Percentiles rank a stretch among this genome's conserved stretches.
phyloP scores from a whole-genome alignment of 2,888 invertebrate species.

The Gymnoscelis rufifasciata region DNA sequence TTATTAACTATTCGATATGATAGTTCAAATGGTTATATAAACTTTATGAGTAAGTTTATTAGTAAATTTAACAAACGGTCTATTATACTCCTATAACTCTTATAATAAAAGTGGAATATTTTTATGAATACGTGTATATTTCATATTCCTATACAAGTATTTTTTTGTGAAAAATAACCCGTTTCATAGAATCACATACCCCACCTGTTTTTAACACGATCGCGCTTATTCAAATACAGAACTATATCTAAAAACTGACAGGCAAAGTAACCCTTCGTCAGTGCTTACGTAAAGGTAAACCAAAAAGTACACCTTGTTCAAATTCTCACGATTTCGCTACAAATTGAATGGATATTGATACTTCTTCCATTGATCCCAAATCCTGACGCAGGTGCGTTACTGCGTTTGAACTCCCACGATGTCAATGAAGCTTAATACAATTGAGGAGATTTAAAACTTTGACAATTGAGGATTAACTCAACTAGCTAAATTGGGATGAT shows the following conservation, averaged over 20 bases:
- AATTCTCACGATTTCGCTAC: constrained; percentile 44
- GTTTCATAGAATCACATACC: too few species aligned
- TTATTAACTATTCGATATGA: too few species aligned
- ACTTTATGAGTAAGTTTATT: too few species aligned
- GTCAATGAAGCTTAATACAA: constrained; percentile 2
- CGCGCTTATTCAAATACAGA: neutral
- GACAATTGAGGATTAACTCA: neutral
- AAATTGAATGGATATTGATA: constrained; percentile 22
- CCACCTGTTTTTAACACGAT: neutral
- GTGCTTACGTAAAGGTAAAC: constrained; percentile 3
- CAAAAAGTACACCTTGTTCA: constrained; percentile 43
- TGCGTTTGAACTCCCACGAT: constrained; percentile 25
- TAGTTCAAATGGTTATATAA: too few species aligned
- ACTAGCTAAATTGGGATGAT: neutral
- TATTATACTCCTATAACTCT: too few species aligned
- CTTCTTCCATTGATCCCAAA: constrained; percentile 16
- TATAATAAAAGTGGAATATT: too few species aligned
- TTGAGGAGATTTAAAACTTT: neutral
- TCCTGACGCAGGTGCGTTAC: constrained; percentile 20
- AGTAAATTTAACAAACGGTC: too few species aligned
- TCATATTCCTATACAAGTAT: too few species aligned
- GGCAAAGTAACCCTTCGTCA: constrained; percentile 30
- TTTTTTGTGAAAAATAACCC: too few species aligned
- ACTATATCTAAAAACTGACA: constrained; percentile 6
- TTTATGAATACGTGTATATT: too few species aligned